Evolutionary conservation across 2,797 vertebrate species (phyloP), one percentile per base, ranked within the genome.

Genomic region (Graptemys geographica): DNA sequence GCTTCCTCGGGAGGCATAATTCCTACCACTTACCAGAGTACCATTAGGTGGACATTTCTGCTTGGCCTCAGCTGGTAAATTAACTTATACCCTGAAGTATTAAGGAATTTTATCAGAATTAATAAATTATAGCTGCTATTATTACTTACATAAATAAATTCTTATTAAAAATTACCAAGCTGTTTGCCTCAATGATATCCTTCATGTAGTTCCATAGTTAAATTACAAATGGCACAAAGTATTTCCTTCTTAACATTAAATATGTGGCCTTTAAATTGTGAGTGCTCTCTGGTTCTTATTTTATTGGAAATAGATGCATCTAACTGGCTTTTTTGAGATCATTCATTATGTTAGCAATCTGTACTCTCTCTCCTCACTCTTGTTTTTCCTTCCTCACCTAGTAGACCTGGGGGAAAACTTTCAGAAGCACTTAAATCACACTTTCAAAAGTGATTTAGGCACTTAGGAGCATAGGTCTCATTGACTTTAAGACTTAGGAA

Each of bases 21-120:
- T 87, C 13, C 47, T 23, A 59, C 31, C 37, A 0, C 28, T 55
- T 0, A 49, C 21, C 33, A 65, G 23, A 78, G 1, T 27, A 18
- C 84, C 2, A 37, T 53, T 4, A 28, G n/a, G 31, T 72, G 13
- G 21, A 87, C n/a, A 47, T 84, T 86, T 53, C 25, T 28, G 6
- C 16, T 79, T 87, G 78, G 19, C 19, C 81, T 92, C 5, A n/a
- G 55, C 31, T 47, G 19, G 11, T 8, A 27, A 72, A 13, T 62
- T 57, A 12, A 9, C 79, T 56, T 82, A 11, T 83, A 91, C 15
- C 31, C 28, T 86, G 69, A 93, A 79, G 83, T 59, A 37, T n/a
- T 51, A 47, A 13, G 11, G 25, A 41, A 55, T 37, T 87, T 89
- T 55, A n/a, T 85, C 51, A 79, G 69, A 13, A 41, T 41, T 80